Evolutionary conservation across 2,797 vertebrate species (phyloP), one percentile per base, ranked within the genome.

Genomic region (Ctenopoma kingsleyae): DNA sequence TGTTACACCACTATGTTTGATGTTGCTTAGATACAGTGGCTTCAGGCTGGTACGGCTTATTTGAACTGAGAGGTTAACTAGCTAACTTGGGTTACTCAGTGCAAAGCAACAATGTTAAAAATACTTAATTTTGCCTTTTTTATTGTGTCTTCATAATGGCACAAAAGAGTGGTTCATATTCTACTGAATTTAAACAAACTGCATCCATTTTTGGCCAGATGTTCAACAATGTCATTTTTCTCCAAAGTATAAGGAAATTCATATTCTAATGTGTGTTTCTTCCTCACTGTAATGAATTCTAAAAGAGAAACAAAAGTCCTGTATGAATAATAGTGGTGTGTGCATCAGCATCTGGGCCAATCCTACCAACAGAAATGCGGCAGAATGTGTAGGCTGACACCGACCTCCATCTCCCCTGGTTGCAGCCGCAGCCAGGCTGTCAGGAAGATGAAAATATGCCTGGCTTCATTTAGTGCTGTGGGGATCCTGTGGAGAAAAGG

Each of bases 401-500:
- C 68, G 76, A 87, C 81, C 83, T 89, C 85, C 77, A 85, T 86
- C 88, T 89, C 89, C 87, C 84, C 54, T 61, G 82, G 86, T 69
- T 77, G 71, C 74, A 76, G 81, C 78, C 36, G 69, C 76, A 82
- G 87, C 87, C 72, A 32, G 75, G 72, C 88, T 92, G 90, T 93
- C 92, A 92, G 82, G 85, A 92, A 89, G 90, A 93, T 91, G 88
- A 90, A 93, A 91, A 91, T 88, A 91, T 87, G 87, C 87, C 87
- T 76, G 82, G 85, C 87, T 92, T 91, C 91, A 91, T 93, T 91
- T 90, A 89, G 90, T 79, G 87, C 85, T 87, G 84, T 74, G 71
- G 91, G 89, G 83, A 84, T 91, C 90, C 86, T 87, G 89, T 74
- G 84, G 90, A 86, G 90, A 83, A 84, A 84, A 84, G 81, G 85